phyloP scores from a whole-genome alignment of 2,888 invertebrate genomes.

The Melanargia galathea region DNA sequence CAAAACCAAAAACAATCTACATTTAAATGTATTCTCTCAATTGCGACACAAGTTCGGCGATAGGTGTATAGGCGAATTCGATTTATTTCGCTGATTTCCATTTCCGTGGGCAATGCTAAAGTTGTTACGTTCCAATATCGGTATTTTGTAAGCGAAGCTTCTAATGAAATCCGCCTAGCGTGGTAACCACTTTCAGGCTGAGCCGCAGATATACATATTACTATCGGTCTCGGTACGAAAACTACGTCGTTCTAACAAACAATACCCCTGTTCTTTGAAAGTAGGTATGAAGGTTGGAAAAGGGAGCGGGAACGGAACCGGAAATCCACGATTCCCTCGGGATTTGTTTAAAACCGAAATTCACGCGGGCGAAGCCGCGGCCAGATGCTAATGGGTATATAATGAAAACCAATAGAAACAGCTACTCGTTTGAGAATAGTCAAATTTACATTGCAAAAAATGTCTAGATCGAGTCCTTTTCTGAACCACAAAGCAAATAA shows the following conservation, averaged over 20 bases:
- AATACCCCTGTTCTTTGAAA: no score
- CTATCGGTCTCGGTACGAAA: no score
- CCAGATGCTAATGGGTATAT: no score
- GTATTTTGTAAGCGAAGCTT: constrained; percentile 13
- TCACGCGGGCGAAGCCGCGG: background rate
- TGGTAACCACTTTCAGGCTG: background rate
- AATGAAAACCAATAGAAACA: no score
- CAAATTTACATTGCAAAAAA: background rate
- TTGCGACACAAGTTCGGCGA: constrained; percentile 74
- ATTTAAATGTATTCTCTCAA: constrained; percentile 81
- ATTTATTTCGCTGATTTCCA: constrained; percentile 71
- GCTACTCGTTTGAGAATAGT: no score
- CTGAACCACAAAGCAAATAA: constrained; percentile 20
- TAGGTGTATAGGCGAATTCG: constrained; percentile 68
- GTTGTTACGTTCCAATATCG: constrained; percentile 6
- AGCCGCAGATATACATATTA: no score
- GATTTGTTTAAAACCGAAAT: no score
- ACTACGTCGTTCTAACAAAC: no score
- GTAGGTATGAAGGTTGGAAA: no score
- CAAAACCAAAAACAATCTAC: constrained; percentile 70
- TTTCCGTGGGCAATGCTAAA: constrained; percentile 13
- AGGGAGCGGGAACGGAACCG: no score
- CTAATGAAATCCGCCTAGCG: background rate
- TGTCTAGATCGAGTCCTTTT: background rate
- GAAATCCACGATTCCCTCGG: no score